Conservation (phyloP, 2,888 invertebrate species). For the Drosophila limbata region DNA sequence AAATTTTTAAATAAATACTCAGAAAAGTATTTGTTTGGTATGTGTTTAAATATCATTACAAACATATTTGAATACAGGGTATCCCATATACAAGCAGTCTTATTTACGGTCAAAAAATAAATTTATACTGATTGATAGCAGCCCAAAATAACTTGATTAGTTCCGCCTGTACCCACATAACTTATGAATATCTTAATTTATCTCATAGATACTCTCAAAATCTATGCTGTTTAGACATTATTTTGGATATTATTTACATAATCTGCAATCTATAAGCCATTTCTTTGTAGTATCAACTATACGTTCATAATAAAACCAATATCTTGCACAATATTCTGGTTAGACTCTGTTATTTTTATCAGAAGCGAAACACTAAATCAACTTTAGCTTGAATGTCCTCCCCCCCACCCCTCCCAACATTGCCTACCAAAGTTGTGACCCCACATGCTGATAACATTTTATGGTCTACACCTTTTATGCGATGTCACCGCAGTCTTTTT, state of each 20-base stretch:
- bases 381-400: slow-evolving; percentile 65
- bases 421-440: background rate
- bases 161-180: background rate
- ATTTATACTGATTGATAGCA: background rate
- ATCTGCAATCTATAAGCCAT: slow-evolving; percentile 1
- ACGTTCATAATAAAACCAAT: slow-evolving; percentile 7
- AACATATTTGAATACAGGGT: too few relatives aligned
- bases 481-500: slow-evolving; percentile 65
- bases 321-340: background rate
- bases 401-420: background rate
- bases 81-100: too few relatives aligned
- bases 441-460: slow-evolving; percentile 37
- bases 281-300: background rate
- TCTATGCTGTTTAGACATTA: background rate
- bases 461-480: slow-evolving; percentile 74
- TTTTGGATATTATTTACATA: background rate
- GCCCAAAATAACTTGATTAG: background rate
- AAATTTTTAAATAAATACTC: too few relatives aligned
- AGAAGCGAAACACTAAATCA: slow-evolving; percentile 69
- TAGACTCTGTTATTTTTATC: slow-evolving; percentile 54
- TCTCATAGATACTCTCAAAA: background rate
- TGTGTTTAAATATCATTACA: too few relatives aligned
- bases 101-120: too few relatives aligned
- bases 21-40: too few relatives aligned
- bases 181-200: background rate